Conservation (phyloP, 2,888 invertebrate species). For the Nycteola revayana region DNA sequence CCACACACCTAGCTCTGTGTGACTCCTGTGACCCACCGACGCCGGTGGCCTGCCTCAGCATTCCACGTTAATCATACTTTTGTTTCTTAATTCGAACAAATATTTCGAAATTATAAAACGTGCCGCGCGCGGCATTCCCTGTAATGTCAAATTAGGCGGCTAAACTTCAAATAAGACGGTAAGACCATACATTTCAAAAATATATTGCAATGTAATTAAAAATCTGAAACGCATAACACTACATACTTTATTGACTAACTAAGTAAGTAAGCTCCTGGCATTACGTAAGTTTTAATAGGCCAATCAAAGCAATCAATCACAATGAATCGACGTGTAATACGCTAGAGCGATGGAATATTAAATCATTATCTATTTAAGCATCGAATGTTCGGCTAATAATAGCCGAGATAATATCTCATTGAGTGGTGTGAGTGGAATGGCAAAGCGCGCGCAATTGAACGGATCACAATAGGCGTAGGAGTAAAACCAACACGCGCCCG, state of each 20-base stretch:
- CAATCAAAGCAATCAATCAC: slow-evolving; percentile 60
- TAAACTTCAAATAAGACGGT: too few relatives aligned
- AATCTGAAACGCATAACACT: slow-evolving; percentile 1
- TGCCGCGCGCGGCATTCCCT: too few relatives aligned
- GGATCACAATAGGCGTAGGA: slow-evolving; percentile 75
- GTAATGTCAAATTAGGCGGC: too few relatives aligned
- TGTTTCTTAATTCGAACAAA: slow-evolving; percentile 29
- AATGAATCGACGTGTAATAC: slow-evolving; percentile 49
- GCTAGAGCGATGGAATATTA: slow-evolving; percentile 45
- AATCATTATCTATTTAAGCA: slow-evolving; percentile 63
- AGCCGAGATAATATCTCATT: slow-evolving; percentile 68
- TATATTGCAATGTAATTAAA: background rate
- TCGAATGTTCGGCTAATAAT: slow-evolving; percentile 60
- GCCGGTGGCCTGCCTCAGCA: slow-evolving; percentile 54
- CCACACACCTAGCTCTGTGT: slow-evolving; percentile 44
- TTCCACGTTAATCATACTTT: slow-evolving; percentile 43
- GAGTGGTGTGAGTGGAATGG: slow-evolving; percentile 55
- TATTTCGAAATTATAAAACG: too few relatives aligned
- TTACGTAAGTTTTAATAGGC: slow-evolving; percentile 45
- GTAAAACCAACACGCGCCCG: slow-evolving; percentile 69
- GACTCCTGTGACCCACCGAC: slow-evolving; percentile 60
- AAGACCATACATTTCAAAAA: background rate
- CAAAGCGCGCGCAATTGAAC: slow-evolving; percentile 59
- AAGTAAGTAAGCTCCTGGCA: slow-evolving; percentile 45
- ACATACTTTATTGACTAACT: slow-evolving; percentile 14